Conservation (phyloP, 2,797 vertebrate species). For the Labroides dimidiatus region DNA sequence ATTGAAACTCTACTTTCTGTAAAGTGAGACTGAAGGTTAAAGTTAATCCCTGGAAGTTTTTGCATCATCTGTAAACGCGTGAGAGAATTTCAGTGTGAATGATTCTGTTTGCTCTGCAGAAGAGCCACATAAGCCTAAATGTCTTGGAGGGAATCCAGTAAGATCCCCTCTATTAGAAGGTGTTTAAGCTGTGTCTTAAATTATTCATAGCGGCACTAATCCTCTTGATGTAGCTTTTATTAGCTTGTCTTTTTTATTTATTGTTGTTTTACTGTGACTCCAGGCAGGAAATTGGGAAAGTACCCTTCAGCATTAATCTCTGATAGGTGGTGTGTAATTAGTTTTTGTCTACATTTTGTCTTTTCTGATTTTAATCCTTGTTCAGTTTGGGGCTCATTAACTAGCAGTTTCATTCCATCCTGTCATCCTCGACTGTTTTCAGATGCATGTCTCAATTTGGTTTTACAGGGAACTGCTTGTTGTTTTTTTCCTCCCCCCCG, state of each 20-base stretch:
- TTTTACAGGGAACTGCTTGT: conserved; percentile 51
- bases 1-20: conserved; percentile 18
- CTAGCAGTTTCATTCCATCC: conserved; percentile 36
- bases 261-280: conserved; percentile 54
- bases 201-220: conserved; percentile 76
- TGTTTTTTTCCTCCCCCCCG: neutral
- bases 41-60: neutral
- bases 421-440: conserved; percentile 51
- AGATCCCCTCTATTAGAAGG: conserved; percentile 57
- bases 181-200: conserved; percentile 68
- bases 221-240: conserved; percentile 75
- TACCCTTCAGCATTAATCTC: conserved; percentile 8
- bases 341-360: conserved; percentile 33
- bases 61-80: conserved; percentile 21
- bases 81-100: conserved; percentile 38
- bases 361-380: conserved; percentile 36
- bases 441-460: conserved; percentile 62
- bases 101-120: conserved; percentile 57
- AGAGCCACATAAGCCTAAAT: conserved; percentile 35
- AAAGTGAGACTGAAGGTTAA: conserved; percentile 13
- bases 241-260: conserved; percentile 71
- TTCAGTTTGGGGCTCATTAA: conserved; percentile 56
- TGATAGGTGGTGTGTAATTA: conserved; percentile 37
- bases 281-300: conserved; percentile 8
- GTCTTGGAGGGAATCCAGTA: conserved; percentile 38